Percentiles rank a stretch among this genome's conserved stretches.
These are phyloP conservation scores for Gallirallus australis DNA, from an alignment of 2,797 vertebrate species.

Conservation along the genomic window DNA sequence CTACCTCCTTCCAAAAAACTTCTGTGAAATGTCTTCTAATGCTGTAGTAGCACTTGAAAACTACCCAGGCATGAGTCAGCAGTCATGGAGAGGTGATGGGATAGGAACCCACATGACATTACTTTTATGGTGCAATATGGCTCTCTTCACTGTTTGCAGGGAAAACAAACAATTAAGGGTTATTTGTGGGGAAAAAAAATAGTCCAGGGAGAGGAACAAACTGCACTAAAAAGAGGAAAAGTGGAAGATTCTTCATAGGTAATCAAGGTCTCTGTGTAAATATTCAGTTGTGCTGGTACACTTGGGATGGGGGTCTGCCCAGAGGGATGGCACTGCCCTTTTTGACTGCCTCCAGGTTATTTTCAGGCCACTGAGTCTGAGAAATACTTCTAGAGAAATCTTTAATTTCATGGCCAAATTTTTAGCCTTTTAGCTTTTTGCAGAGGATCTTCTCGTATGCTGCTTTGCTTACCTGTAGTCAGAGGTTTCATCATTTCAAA, in stretches of 20 bases:
- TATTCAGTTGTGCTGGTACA: neutral
- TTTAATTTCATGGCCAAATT: neutral
- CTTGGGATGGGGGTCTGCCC: neutral
- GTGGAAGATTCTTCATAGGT: neutral
- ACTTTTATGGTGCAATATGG: constrained; percentile 57
- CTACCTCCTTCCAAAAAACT: neutral
- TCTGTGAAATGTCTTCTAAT: neutral
- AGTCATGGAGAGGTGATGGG: constrained; percentile 48
- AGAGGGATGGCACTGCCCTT: neutral
- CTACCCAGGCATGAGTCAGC: constrained; percentile 27
- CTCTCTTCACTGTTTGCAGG: constrained; percentile 8
- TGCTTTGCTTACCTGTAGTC: neutral
- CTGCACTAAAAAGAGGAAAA: neutral
- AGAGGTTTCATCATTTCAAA: neutral
- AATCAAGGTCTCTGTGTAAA: neutral
- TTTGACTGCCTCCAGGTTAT: neutral
- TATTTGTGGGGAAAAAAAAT: neutral
- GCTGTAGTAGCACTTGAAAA: constrained; percentile 7
- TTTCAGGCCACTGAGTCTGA: neutral
- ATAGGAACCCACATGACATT: constrained; percentile 33
- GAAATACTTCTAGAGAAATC: neutral
- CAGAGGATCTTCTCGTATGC: neutral
- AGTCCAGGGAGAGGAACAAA: constrained; percentile 14
- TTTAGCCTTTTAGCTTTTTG: neutral
- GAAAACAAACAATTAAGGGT: constrained; percentile 58